These are phyloP conservation scores for Octodonta nipae DNA, from an alignment of 2,888 invertebrate species.

Conservation along the genomic window DNA sequence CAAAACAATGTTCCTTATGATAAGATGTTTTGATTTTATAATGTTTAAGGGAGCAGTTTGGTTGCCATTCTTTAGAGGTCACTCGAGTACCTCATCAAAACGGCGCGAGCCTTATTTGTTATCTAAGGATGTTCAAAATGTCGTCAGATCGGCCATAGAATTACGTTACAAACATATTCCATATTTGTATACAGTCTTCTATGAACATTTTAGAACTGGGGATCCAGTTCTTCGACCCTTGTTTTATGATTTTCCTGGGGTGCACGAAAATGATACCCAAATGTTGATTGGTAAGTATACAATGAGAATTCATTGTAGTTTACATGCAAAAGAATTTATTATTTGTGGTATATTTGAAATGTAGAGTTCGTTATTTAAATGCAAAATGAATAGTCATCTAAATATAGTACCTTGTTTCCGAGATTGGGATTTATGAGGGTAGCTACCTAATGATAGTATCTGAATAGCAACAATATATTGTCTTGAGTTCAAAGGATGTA, in stretches of 20 bases:
- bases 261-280: slow-evolving; percentile 68
- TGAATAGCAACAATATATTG: too few relatives aligned
- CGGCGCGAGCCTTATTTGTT: slow-evolving; percentile 92
- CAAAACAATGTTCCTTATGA: too few relatives aligned
- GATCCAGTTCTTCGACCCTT: slow-evolving; percentile 78
- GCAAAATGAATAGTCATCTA: too few relatives aligned
- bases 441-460: too few relatives aligned
- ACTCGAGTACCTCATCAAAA: slow-evolving; percentile 87
- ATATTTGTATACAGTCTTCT: slow-evolving; percentile 80
- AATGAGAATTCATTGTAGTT: too few relatives aligned
- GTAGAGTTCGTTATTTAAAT: too few relatives aligned
- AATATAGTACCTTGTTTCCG: too few relatives aligned
- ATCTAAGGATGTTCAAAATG: slow-evolving; percentile 50
- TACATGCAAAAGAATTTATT: neutral
- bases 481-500: too few relatives aligned
- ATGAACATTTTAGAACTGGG: slow-evolving; percentile 68
- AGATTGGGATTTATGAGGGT: too few relatives aligned
- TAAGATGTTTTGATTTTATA: neutral
- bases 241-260: slow-evolving; percentile 72
- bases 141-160: slow-evolving; percentile 48
- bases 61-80: slow-evolving; percentile 87
- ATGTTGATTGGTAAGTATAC: slow-evolving; percentile 48
- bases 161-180: slow-evolving; percentile 78
- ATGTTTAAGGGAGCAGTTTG: slow-evolving; percentile 64
- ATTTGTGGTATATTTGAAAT: too few relatives aligned